A percentile compares a stretch with the other conserved stretches of the same genome.
phyloP scores from a whole-genome alignment of 92 coral and sea anemone species.

The Palythoa grandis region DNA sequence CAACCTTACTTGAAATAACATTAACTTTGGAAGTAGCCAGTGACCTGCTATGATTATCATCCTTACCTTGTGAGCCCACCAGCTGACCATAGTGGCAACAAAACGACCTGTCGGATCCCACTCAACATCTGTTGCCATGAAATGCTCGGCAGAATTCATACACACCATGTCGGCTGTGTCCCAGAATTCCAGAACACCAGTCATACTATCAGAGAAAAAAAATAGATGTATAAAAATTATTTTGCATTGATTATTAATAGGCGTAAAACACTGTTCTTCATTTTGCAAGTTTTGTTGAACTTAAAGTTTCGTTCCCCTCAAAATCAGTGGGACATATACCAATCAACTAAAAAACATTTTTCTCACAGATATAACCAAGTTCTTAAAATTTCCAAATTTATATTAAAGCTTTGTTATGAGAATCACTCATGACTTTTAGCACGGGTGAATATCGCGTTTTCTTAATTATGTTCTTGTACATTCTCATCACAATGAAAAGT shows the following conservation, averaged over 20 bases:
- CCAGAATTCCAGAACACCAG: slow-evolving; percentile 93
- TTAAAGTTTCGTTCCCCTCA: no score
- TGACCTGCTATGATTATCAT: background rate
- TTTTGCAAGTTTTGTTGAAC: background rate
- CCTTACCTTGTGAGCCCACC: slow-evolving; percentile 98
- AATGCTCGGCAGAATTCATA: slow-evolving; percentile 97
- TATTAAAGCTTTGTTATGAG: no score
- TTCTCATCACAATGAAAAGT: no score
- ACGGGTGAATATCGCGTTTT: no score
- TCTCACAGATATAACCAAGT: no score
- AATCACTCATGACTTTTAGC: no score
- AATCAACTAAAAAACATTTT: no score
- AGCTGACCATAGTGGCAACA: slow-evolving; percentile 96
- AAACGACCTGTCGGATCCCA: slow-evolving; percentile 99
- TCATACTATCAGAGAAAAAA: slow-evolving; percentile 71
- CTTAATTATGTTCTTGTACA: no score
- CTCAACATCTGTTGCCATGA: slow-evolving; percentile 97
- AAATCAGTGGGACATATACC: no score
- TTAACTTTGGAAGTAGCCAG: background rate
- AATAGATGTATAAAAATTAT: background rate
- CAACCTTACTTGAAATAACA: no score
- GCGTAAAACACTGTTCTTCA: background rate
- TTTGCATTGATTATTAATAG: background rate
- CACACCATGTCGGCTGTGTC: slow-evolving; percentile 88
- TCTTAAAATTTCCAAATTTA: no score